These are phyloP conservation scores for Dimorphilus gyrociliatus DNA, from an alignment of 2,888 invertebrate species.

Conservation along the genomic window DNA sequence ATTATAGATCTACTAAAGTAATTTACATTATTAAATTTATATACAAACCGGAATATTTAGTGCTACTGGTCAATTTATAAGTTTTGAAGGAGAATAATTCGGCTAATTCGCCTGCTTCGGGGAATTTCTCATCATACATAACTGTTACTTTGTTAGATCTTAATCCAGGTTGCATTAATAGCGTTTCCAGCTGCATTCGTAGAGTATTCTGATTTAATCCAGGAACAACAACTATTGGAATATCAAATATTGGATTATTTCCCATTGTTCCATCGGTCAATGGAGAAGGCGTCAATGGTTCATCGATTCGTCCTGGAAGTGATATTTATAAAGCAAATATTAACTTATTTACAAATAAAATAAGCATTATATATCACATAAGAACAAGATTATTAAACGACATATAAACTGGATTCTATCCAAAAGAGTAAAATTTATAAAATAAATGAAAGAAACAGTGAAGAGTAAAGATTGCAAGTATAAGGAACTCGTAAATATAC, in stretches of 20 bases:
- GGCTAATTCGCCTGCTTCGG: slow-evolving; percentile 34
- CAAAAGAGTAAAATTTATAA: too few relatives aligned
- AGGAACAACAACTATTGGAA: slow-evolving; percentile 38
- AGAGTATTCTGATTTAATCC: slow-evolving; percentile 37
- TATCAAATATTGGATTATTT: slow-evolving; percentile 33
- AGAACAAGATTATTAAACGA: background rate
- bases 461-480: too few relatives aligned
- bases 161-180: slow-evolving; percentile 43
- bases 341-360: background rate
- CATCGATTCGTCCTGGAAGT: slow-evolving; percentile 33
- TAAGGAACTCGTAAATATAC: too few relatives aligned
- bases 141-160: slow-evolving; percentile 38
- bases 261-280: slow-evolving; percentile 26
- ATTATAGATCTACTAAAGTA: background rate
- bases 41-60: slow-evolving; percentile 21
- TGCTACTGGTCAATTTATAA: slow-evolving; percentile 23
- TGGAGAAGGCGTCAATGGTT: slow-evolving; percentile 28
- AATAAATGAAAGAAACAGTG: background rate
- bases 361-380: too few relatives aligned
- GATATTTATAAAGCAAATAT: slow-evolving; percentile 13
- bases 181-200: slow-evolving; percentile 39
- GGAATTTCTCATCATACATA: slow-evolving; percentile 35
- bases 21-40: background rate
- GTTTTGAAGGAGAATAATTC: slow-evolving; percentile 34
- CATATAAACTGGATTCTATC: background rate